Evolutionary conservation across 1,140 invertebrate genomes (phyloP).

Genomic region (Cyphomyrmex costatus): DNA sequence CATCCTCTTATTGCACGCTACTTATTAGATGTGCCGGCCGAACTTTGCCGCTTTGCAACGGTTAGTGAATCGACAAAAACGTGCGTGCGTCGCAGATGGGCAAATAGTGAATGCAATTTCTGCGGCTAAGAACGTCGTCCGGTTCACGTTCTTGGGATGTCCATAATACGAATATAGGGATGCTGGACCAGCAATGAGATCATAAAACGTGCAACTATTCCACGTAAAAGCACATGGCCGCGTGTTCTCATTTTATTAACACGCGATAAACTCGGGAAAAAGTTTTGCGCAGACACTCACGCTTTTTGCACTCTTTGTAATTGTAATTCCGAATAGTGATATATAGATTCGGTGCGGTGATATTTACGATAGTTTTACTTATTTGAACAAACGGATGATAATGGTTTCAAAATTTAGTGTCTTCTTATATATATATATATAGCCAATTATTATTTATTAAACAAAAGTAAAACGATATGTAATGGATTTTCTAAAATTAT

Average conservation of each 20-base stretch:
- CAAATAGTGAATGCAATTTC: conserved; percentile 38
- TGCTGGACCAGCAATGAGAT: background rate
- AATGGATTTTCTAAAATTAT: background rate
- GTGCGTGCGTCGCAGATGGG: background rate
- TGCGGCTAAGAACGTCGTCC: conserved; percentile 2
- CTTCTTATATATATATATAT: too few species aligned
- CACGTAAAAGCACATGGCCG: background rate
- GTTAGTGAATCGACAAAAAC: conserved; percentile 12
- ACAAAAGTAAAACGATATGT: background rate
- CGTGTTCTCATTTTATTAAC: background rate
- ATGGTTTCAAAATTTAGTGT: background rate
- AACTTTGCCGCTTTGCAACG: conserved; percentile 37
- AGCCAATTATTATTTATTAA: background rate
- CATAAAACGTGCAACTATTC: conserved; percentile 28
- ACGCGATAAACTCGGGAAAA: conserved; percentile 35
- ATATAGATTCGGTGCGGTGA: background rate
- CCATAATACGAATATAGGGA: background rate
- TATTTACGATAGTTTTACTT: background rate
- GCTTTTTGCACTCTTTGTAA: background rate
- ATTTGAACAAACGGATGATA: background rate
- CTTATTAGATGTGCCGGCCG: conserved; percentile 34
- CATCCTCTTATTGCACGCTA: conserved; percentile 52
- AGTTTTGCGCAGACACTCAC: background rate
- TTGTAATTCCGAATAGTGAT: background rate
- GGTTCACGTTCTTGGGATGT: conserved; percentile 20